Conservation (phyloP, 2,888 invertebrate species). For the Herminia tarsipennalis region DNA sequence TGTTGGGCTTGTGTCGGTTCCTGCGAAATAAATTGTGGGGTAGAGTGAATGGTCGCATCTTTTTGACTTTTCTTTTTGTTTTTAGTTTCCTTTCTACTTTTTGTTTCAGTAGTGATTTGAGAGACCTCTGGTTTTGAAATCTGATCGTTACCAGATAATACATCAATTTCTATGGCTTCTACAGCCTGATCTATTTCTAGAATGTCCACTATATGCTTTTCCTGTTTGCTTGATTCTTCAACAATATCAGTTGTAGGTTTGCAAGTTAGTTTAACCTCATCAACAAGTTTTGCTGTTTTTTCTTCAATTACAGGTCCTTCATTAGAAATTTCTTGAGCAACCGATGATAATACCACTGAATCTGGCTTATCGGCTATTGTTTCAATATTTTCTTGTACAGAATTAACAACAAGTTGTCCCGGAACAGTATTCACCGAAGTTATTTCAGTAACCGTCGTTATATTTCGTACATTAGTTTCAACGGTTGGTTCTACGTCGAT, state of each 20-base stretch:
- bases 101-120: neutral
- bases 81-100: slow-evolving; percentile 21
- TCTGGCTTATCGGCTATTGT: neutral
- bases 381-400: neutral
- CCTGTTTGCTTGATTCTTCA: too few species aligned
- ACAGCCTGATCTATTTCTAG: neutral
- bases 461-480: neutral
- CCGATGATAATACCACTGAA: neutral
- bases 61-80: slow-evolving; percentile 32
- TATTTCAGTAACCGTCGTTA: neutral
- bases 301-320: neutral
- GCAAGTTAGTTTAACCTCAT: too few species aligned
- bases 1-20: slow-evolving; percentile 12
- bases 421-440: neutral
- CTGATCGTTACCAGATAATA: neutral
- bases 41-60: slow-evolving; percentile 12
- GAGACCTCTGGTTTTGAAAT: too few species aligned
- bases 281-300: too few species aligned
- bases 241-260: too few species aligned
- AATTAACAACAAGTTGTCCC: neutral
- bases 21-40: slow-evolving; percentile 11
- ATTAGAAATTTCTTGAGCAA: too few species aligned
- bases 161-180: slow-evolving; percentile 5
- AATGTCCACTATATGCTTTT: too few species aligned
- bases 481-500: neutral